Evolutionary conservation across 2,113 vertebrate species (phyloP).

Genomic region (Arizona elegans): DNA sequence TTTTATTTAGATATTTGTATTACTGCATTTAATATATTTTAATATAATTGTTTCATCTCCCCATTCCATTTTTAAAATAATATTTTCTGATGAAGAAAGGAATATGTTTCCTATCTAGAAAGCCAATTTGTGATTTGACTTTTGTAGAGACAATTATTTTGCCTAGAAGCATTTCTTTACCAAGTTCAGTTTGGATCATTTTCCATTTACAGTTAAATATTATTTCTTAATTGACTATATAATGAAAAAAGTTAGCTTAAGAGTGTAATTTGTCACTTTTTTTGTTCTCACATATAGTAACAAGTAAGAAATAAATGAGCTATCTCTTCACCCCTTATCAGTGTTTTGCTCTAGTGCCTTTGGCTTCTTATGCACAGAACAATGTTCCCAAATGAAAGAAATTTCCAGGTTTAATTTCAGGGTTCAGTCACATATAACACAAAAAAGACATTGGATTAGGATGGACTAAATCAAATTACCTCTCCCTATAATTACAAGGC

Average conservation of each 20-base stretch:
- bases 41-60: slow-evolving; percentile 20
- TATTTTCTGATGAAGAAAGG: background rate
- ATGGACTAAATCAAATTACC: background rate
- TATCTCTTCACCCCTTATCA: background rate
- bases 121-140: background rate
- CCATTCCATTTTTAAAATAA: background rate
- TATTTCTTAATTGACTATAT: background rate
- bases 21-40: slow-evolving; percentile 26
- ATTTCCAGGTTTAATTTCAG: background rate
- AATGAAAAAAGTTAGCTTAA: background rate
- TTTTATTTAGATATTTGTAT: slow-evolving; percentile 6
- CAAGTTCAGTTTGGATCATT: background rate
- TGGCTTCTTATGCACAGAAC: background rate
- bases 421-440: background rate
- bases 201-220: background rate
- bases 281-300: background rate
- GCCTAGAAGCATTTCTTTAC: background rate
- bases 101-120: background rate
- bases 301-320: background rate
- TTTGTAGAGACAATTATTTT: background rate
- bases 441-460: background rate
- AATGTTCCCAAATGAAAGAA: background rate
- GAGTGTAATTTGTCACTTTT: background rate
- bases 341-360: background rate
- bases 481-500: background rate